Percentiles rank a stretch among this genome's conserved stretches.
Evolutionary conservation across 2,888 invertebrate species (phyloP).

Genomic region (Synergus laeviventris): DNA sequence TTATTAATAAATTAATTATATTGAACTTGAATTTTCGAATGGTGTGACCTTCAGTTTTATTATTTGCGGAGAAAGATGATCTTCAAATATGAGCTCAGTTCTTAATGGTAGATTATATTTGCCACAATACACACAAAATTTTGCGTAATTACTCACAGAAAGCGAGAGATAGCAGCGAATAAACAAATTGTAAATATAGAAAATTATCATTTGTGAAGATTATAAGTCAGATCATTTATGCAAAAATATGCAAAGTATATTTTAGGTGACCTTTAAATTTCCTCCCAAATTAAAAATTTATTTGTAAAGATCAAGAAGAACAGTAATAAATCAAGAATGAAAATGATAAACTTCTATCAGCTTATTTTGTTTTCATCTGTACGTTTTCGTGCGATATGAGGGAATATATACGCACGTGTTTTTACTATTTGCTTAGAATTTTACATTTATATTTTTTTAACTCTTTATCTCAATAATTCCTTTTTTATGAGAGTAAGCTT

Average conservation of each 20-base stretch:
- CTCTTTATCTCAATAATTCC: not conserved
- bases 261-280: too few species aligned
- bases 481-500: not conserved
- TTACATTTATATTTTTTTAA: not conserved
- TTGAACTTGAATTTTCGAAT: too few species aligned
- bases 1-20: too few species aligned
- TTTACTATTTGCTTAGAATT: not conserved
- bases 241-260: not conserved
- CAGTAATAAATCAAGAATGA: too few species aligned
- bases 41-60: too few species aligned
- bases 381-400: too few species aligned
- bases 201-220: constrained; percentile 14
- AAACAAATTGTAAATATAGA: constrained; percentile 30
- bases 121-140: too few species aligned
- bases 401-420: too few species aligned
- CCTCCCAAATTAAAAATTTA: too few species aligned
- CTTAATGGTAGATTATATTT: not conserved
- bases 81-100: not conserved
- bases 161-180: not conserved
- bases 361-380: too few species aligned
- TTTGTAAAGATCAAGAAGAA: too few species aligned
- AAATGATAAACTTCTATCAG: too few species aligned
- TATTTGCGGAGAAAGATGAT: not conserved
- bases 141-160: not conserved
- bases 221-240: not conserved